phyloP scores from a whole-genome alignment of 1,140 invertebrate species.

The Drosophila willistoni region DNA sequence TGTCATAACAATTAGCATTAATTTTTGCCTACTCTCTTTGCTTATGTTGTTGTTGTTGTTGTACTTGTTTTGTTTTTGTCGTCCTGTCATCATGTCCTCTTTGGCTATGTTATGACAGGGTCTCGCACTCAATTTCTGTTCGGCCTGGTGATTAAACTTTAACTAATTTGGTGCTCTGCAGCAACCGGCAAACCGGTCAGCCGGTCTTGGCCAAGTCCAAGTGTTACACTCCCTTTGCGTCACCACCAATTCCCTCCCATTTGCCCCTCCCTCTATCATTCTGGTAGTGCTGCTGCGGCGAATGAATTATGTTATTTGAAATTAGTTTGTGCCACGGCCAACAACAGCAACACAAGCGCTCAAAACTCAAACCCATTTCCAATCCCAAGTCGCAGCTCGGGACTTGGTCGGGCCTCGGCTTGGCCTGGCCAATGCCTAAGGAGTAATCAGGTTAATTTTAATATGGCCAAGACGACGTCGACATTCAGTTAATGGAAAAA shows the following conservation, averaged over 20 bases:
- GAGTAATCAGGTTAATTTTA: conserved; percentile 83
- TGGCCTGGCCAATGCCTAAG: conserved; percentile 68
- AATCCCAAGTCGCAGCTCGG: conserved; percentile 25
- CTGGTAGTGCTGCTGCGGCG: conserved; percentile 61
- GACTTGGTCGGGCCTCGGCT: neutral
- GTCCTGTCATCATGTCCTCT: conserved; percentile 8
- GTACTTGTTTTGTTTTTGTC: neutral
- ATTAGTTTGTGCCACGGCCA: conserved; percentile 77
- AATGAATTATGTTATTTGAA: conserved; percentile 83
- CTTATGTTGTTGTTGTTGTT: neutral
- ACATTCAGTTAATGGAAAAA: conserved; percentile 77
- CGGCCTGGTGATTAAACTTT: conserved; percentile 65
- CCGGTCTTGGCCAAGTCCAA: conserved; percentile 39
- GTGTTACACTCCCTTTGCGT: conserved; percentile 35
- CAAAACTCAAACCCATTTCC: conserved; percentile 38
- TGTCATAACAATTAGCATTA: conserved; percentile 70
- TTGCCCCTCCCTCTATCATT: conserved; percentile 5
- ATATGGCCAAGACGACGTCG: conserved; percentile 68
- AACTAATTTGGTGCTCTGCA: conserved; percentile 71
- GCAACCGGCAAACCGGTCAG: conserved; percentile 58
- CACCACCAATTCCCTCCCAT: neutral
- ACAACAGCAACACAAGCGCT: conserved; percentile 22
- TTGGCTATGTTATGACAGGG: conserved; percentile 59
- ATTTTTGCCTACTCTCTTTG: conserved; percentile 8
- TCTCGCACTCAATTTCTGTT: conserved; percentile 28